Evolutionary conservation across 2,888 invertebrate genomes (phyloP).

Genomic region (Melolontha melolontha): DNA sequence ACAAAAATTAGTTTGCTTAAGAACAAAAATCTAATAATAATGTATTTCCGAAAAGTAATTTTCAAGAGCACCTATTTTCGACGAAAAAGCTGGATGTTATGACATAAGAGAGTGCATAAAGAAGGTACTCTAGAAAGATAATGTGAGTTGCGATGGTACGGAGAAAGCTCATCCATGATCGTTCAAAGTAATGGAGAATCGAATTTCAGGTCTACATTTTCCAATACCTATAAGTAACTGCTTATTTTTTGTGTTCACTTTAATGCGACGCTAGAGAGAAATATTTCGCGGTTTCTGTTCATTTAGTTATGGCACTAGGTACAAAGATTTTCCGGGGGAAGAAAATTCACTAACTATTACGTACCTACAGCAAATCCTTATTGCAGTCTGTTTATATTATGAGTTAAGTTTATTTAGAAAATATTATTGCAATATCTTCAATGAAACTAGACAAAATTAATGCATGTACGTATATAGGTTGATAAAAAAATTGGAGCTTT

Average conservation of each 20-base stretch:
- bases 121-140: conserved; percentile 14
- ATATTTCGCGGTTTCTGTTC: conserved; percentile 34
- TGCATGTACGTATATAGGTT: too few relatives aligned
- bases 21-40: not conserved
- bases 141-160: conserved; percentile 25
- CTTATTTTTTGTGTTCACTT: conserved; percentile 30
- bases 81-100: conserved; percentile 7
- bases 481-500: too few relatives aligned
- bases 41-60: conserved; percentile 23
- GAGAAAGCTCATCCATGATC: conserved; percentile 18
- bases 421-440: too few relatives aligned
- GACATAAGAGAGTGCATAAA: conserved; percentile 18
- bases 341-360: conserved; percentile 17
- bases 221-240: conserved; percentile 37
- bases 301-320: conserved; percentile 9
- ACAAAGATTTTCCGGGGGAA: conserved; percentile 2
- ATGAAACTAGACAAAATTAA: too few relatives aligned
- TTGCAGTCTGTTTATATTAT: too few relatives aligned
- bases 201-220: conserved; percentile 36
- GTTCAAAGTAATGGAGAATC: conserved; percentile 36
- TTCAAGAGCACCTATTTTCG: conserved; percentile 10
- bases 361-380: too few relatives aligned
- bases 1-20: too few relatives aligned
- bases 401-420: too few relatives aligned
- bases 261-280: conserved; percentile 27